Evolutionary conservation across 2,797 vertebrate species (phyloP).

Genomic region (Bucorvus abyssinicus): DNA sequence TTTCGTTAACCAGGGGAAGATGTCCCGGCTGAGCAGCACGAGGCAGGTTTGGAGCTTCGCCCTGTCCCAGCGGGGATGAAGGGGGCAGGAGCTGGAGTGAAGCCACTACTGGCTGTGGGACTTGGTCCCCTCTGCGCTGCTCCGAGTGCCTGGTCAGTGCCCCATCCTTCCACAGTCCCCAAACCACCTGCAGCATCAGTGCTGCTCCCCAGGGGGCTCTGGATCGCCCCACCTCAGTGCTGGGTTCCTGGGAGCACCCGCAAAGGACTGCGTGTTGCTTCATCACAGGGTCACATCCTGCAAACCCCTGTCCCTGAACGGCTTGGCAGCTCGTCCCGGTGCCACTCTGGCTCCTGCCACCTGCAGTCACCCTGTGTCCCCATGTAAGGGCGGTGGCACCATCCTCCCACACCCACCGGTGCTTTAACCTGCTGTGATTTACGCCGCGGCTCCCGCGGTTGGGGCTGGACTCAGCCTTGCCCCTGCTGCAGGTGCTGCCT

Average conservation of each 20-base stretch:
- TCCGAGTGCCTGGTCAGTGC: neutral
- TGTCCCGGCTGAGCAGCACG: fast-evolving
- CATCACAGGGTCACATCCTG: neutral
- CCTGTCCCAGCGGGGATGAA: neutral
- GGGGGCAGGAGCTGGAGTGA: neutral
- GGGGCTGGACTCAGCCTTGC: neutral
- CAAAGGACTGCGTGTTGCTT: neutral
- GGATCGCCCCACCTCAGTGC: neutral
- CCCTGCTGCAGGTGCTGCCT: neutral
- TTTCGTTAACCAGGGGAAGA: neutral
- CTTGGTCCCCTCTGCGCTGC: neutral
- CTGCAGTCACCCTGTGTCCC: neutral
- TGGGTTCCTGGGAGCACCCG: neutral
- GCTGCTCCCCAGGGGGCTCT: fast-evolving
- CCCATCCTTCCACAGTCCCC: no score
- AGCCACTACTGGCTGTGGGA: neutral
- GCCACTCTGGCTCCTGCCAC: neutral
- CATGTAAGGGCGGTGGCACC: neutral
- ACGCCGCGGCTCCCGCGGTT: fast-evolving
- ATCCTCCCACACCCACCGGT: fast-evolving
- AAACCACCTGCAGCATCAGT: neutral
- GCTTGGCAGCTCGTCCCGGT: neutral
- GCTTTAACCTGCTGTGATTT: neutral
- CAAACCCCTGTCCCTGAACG: neutral
- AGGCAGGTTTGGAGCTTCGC: neutral